Base-by-base conservation (phyloP, 1,140 invertebrate species). In the Zaprionus davidi region DNA sequence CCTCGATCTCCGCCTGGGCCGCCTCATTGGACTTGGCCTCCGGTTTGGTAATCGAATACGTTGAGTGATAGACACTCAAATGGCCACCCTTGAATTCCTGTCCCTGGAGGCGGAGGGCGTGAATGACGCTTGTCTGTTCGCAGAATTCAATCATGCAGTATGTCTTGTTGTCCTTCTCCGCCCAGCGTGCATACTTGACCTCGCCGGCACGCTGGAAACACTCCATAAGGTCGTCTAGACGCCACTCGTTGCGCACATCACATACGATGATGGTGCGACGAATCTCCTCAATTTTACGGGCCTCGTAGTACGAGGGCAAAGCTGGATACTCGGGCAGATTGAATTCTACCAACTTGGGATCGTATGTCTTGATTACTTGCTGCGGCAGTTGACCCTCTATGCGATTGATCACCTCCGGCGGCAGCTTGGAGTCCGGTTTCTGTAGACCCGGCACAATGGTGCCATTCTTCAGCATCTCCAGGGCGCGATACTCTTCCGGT, bases 121-220 rank as follows among this genome's bases (percentile, higher is more conserved):
- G 95, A 3, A 98, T 94, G 24, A 99, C 95, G 81, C 96, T 96
- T 13, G 95, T 94, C 92, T 99, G 98, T 81, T 99, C 98, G 22
- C 97, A 96, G 91, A 99, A 98, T 93, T 99, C 99, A 65, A 99
- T 95, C 76, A 99, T 95, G 7, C 98, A 97, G 93, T 97, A 97
- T 28, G 94, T 93, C 56, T 94, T 95, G 31, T 95, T 94, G 68
- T 98, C 96, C 90, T 97, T 95, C 7, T 96, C 96, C 91, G 98
- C 98, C 93, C 99, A 97, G 22, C 99, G 94, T 12, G 98, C 94
- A 93, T 99, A 99, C 93, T 99, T 99, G 0, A 99, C 97, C 94
- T 99, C 98, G 17, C 98, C 97, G 59, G 96, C 97, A 56, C 94
- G 93, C 66, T 95, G 94, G 91, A 99, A 99, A 93, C 98, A 97